Conservation (phyloP, 2,888 invertebrate species). For the Disparrhopalites patrizii region DNA sequence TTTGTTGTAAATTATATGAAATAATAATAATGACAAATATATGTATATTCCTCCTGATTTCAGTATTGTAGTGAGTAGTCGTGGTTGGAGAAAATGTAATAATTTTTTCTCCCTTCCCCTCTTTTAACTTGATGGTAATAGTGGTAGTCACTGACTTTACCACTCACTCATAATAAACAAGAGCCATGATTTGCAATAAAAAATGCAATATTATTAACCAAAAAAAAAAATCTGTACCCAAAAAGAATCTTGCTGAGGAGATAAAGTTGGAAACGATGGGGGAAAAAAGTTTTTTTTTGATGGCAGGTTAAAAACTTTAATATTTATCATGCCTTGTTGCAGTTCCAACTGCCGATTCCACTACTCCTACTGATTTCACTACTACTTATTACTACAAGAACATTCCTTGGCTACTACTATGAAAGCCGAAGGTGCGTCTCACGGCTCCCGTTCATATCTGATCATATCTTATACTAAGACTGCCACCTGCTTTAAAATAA, state of each 20-base stretch:
- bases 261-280: too few species aligned
- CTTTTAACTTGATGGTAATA: too few species aligned
- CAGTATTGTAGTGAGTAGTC: too few species aligned
- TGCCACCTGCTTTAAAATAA: constrained; percentile 5
- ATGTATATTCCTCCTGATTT: too few species aligned
- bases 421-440: constrained; percentile 9
- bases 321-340: constrained; percentile 5
- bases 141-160: too few species aligned
- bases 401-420: too few species aligned
- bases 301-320: not conserved
- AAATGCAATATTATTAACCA: not conserved
- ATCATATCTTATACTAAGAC: not conserved
- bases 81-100: too few species aligned
- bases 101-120: too few species aligned
- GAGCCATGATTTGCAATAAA: constrained; percentile 2
- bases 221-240: not conserved
- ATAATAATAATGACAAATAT: not conserved
- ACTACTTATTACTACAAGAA: too few species aligned
- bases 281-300: too few species aligned
- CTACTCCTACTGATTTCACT: too few species aligned
- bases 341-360: not conserved
- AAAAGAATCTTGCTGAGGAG: not conserved
- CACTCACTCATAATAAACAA: constrained; percentile 1
- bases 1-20: too few species aligned
- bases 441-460: constrained; percentile 3